A percentile compares a stretch with the other conserved stretches of the same genome.
Evolutionary conservation across 2,888 invertebrate species (phyloP).

Genomic region (Hecatera dysodea): DNA sequence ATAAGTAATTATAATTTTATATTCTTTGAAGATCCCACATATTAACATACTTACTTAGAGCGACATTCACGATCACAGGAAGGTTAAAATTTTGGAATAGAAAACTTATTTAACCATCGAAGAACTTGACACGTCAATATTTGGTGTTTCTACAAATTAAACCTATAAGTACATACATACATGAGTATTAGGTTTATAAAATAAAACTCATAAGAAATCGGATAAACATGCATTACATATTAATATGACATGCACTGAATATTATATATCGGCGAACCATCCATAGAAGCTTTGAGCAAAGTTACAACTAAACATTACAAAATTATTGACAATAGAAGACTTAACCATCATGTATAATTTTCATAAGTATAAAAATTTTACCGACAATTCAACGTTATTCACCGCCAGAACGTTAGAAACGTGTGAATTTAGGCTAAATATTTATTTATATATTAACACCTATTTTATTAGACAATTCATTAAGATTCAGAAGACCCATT

Average conservation of each 20-base stretch:
- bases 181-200: slow-evolving; percentile 79
- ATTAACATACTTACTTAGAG: slow-evolving; percentile 84
- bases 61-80: slow-evolving; percentile 89
- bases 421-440: slow-evolving; percentile 80
- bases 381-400: slow-evolving; percentile 76
- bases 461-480: slow-evolving; percentile 74
- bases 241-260: slow-evolving; percentile 65
- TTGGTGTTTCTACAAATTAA: slow-evolving; percentile 87
- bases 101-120: slow-evolving; percentile 84
- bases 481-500: slow-evolving; percentile 72
- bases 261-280: slow-evolving; percentile 63
- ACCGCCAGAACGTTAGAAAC: slow-evolving; percentile 76
- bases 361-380: slow-evolving; percentile 84
- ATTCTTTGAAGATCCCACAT: slow-evolving; percentile 86
- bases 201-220: slow-evolving; percentile 69
- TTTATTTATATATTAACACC: slow-evolving; percentile 76
- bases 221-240: slow-evolving; percentile 66
- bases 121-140: slow-evolving; percentile 79
- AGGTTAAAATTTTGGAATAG: slow-evolving; percentile 89
- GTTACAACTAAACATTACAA: slow-evolving; percentile 73
- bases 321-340: slow-evolving; percentile 66
- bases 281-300: slow-evolving; percentile 83
- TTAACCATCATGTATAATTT: slow-evolving; percentile 74
- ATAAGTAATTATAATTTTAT: slow-evolving; percentile 82
- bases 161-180: slow-evolving; percentile 74